Evolutionary conservation across 1,140 invertebrate genomes (phyloP).

Genomic region (Zaprionus davidi): DNA sequence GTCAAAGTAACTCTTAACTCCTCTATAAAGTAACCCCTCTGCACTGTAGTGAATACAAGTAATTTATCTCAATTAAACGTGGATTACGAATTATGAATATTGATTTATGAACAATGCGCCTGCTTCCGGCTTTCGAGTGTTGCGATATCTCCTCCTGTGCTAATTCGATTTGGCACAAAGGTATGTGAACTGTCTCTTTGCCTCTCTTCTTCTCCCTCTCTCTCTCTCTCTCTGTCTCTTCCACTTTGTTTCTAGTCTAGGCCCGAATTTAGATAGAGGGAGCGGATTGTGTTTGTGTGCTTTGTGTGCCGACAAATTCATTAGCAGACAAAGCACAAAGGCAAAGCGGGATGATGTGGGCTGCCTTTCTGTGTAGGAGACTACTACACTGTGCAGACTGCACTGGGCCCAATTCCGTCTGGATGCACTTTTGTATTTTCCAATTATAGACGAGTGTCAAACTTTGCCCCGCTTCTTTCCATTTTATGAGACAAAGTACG

Average conservation of each 20-base stretch:
- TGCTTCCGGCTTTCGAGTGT: not conserved
- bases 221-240: not conserved
- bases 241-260: not conserved
- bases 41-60: conserved; percentile 14
- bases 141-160: conserved; percentile 2
- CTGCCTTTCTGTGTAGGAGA: not conserved
- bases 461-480: conserved; percentile 41
- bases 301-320: conserved; percentile 44
- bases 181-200: conserved; percentile 11
- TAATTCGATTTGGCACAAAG: conserved; percentile 45
- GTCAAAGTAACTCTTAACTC: conserved; percentile 14
- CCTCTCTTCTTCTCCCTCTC: not conserved
- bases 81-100: conserved; percentile 74
- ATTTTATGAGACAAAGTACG: conserved; percentile 13
- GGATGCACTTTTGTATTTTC: conserved; percentile 59
- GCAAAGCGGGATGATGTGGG: conserved; percentile 34
- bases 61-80: conserved; percentile 70
- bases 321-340: conserved; percentile 37
- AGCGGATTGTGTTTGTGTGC: conserved; percentile 15
- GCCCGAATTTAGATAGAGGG: not conserved
- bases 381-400: conserved; percentile 1
- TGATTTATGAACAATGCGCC: conserved; percentile 49
- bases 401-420: conserved; percentile 25
- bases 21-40: not conserved
- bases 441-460: conserved; percentile 59